These are phyloP conservation scores for Andrena camellia DNA, from an alignment of 2,888 invertebrate genomes.

Conservation along the genomic window DNA sequence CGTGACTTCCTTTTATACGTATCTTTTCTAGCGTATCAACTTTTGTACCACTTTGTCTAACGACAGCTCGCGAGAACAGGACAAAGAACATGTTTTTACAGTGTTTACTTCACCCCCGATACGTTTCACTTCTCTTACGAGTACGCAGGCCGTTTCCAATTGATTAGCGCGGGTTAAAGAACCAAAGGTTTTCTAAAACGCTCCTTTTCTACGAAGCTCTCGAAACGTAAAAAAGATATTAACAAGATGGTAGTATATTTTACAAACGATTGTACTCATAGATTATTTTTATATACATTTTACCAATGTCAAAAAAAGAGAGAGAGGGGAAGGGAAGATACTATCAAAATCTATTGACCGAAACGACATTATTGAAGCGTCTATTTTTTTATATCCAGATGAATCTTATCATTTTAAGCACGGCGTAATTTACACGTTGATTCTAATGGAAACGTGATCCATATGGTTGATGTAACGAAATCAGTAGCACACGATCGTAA, in stretches of 20 bases:
- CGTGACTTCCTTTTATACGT: constrained; percentile 56
- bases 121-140: constrained; percentile 46
- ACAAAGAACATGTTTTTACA: constrained; percentile 50
- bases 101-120: constrained; percentile 44
- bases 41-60: constrained; percentile 63
- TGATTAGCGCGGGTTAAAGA: constrained; percentile 26
- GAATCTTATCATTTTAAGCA: constrained; percentile 69
- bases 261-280: constrained; percentile 77
- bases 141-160: constrained; percentile 42
- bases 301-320: constrained; percentile 64
- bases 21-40: constrained; percentile 52
- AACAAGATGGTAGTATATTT: constrained; percentile 69
- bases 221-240: constrained; percentile 58
- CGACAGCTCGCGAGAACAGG: not conserved
- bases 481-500: constrained; percentile 65
- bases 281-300: constrained; percentile 82
- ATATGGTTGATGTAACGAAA: constrained; percentile 62
- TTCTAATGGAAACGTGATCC: constrained; percentile 57
- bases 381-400: constrained; percentile 74
- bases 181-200: constrained; percentile 49
- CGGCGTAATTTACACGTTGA: constrained; percentile 61
- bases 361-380: constrained; percentile 56
- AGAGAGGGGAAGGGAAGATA: constrained; percentile 29
- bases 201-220: constrained; percentile 60
- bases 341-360: constrained; percentile 62